Conservation (phyloP, 2,888 invertebrate species). For the Notodonta ziczac region DNA sequence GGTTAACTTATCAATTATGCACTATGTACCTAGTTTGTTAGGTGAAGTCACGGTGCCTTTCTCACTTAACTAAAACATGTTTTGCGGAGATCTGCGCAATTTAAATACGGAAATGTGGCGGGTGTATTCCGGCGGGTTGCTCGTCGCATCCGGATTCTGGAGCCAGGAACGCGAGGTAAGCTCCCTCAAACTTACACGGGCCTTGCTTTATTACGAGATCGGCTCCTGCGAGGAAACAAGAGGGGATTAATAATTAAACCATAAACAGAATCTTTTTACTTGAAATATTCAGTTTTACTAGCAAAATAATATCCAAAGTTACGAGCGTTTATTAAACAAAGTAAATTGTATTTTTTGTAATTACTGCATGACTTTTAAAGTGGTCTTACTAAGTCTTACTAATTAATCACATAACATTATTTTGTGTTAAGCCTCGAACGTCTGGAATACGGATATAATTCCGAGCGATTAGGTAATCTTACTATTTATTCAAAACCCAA, state of each 20-base stretch:
- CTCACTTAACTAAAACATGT: slow-evolving; percentile 48
- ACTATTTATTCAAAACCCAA: too few species aligned
- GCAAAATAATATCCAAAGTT: not conserved
- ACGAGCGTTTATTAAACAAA: not conserved
- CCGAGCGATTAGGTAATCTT: too few species aligned
- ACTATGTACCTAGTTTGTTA: not conserved
- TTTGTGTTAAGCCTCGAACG: too few species aligned
- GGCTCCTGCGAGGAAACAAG: slow-evolving; percentile 38
- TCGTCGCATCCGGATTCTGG: slow-evolving; percentile 42
- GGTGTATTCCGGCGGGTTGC: slow-evolving; percentile 49
- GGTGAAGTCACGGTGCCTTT: slow-evolving; percentile 24
- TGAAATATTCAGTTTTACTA: not conserved
- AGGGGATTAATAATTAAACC: slow-evolving; percentile 30
- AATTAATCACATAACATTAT: too few species aligned
- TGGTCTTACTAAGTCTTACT: too few species aligned
- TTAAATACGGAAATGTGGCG: slow-evolving; percentile 65
- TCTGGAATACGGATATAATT: too few species aligned
- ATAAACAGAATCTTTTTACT: not conserved
- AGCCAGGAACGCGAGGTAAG: slow-evolving; percentile 32
- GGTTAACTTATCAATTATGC: not conserved
- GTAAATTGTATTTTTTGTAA: not conserved
- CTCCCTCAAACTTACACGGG: slow-evolving; percentile 44
- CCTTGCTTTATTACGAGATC: slow-evolving; percentile 53
- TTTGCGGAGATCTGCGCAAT: slow-evolving; percentile 55
- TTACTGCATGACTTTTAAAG: too few species aligned